Conservation (phyloP, 2,888 invertebrate species). For the Dysmachus trigonus region DNA sequence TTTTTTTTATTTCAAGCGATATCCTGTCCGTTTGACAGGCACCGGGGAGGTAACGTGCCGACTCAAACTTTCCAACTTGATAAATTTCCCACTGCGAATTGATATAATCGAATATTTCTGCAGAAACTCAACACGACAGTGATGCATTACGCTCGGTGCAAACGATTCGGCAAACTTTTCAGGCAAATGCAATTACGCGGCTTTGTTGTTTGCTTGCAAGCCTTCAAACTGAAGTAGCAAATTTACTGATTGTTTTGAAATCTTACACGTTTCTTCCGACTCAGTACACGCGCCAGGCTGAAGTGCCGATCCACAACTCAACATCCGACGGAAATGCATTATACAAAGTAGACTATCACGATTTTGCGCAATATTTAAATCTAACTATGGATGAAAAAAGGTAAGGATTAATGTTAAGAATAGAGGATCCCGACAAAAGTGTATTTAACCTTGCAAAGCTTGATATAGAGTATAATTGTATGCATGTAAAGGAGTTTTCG, state of each 20-base stretch:
- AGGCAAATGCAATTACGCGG: not conserved
- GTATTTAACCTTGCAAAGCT: too few relatives aligned
- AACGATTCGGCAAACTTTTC: not conserved
- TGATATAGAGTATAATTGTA: too few relatives aligned
- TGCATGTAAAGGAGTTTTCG: too few relatives aligned
- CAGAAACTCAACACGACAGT: not conserved
- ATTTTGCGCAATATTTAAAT: too few relatives aligned
- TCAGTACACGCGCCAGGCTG: too few relatives aligned
- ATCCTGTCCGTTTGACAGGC: slow-evolving; percentile 33
- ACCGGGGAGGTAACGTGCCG: slow-evolving; percentile 24
- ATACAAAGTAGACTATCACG: too few relatives aligned
- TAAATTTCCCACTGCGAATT: not conserved
- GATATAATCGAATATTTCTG: slow-evolving; percentile 33
- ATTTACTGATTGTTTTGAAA: not conserved
- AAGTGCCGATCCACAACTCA: too few relatives aligned
- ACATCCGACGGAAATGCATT: too few relatives aligned
- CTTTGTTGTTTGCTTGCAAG: not conserved
- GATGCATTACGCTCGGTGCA: not conserved
- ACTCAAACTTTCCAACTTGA: slow-evolving; percentile 20
- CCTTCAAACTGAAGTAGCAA: not conserved
- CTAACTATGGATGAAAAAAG: too few relatives aligned
- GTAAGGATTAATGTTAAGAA: too few relatives aligned
- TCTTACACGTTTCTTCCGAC: not conserved
- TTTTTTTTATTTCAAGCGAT: not conserved
- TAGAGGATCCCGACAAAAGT: too few relatives aligned